These are phyloP conservation scores for Glareola pratincola DNA, from an alignment of 2,113 vertebrate genomes.

Conservation along the genomic window DNA sequence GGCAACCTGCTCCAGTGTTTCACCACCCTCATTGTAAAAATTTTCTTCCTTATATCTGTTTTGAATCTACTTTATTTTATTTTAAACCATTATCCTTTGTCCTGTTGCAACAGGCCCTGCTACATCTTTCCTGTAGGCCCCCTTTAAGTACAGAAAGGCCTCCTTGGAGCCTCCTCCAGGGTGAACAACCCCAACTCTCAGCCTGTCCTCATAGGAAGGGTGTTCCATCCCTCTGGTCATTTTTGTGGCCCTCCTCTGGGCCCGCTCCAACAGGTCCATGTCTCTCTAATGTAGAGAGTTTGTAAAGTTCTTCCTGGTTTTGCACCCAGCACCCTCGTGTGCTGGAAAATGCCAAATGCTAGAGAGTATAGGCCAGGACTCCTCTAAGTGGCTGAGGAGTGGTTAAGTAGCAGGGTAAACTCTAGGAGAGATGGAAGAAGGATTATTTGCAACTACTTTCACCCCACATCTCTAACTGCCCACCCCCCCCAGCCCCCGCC, in stretches of 20 bases:
- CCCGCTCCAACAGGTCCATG: background rate
- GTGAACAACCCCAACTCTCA: background rate
- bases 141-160: background rate
- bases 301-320: background rate
- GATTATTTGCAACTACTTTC: background rate
- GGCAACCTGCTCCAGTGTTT: background rate
- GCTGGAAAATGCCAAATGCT: background rate
- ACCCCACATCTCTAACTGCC: background rate
- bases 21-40: background rate
- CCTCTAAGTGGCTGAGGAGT: background rate
- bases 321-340: background rate
- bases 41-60: background rate
- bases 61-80: background rate
- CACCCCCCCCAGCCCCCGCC: too few species aligned
- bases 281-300: background rate
- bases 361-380: too few species aligned
- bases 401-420: background rate
- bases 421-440: background rate
- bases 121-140: background rate
- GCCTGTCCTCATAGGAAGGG: background rate
- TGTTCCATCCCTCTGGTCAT: background rate
- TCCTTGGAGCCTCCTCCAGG: background rate
- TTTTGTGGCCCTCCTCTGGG: background rate
- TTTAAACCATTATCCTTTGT: background rate
- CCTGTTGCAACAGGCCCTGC: accelerated